Evolutionary conservation across 2,113 vertebrate species (phyloP).

Genomic region (Cygnus buccinator): DNA sequence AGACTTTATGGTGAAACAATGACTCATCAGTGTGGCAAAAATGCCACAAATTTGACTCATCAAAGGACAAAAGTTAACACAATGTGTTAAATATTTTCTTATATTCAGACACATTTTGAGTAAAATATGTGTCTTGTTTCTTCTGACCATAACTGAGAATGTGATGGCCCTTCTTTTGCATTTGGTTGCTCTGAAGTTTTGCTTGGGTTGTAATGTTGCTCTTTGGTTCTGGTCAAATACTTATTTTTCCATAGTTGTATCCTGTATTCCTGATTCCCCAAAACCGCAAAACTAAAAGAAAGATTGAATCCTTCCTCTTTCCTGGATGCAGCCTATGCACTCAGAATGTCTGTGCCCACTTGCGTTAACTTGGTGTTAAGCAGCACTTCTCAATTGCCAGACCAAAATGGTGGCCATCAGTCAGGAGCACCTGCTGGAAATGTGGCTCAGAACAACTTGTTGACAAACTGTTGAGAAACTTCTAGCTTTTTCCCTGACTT

Average conservation of each 20-base stretch:
- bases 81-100: background rate
- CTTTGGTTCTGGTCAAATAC: background rate
- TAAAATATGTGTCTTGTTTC: background rate
- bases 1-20: background rate
- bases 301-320: background rate
- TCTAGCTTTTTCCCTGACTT: background rate
- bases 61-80: background rate
- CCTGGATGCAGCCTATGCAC: background rate
- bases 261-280: background rate
- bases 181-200: background rate
- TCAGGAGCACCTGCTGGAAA: background rate
- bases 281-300: background rate
- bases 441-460: background rate
- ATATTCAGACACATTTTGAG: background rate
- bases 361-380: accelerated
- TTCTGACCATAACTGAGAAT: background rate
- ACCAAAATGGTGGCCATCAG: background rate
- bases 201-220: background rate
- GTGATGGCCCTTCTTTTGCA: background rate
- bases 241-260: background rate
- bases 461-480: background rate
- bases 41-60: too few species aligned
- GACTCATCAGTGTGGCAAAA: background rate
- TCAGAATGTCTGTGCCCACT: accelerated
- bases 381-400: background rate